These are phyloP conservation scores for Strix aluco DNA, from an alignment of 2,113 vertebrate genomes.

Conservation along the genomic window DNA sequence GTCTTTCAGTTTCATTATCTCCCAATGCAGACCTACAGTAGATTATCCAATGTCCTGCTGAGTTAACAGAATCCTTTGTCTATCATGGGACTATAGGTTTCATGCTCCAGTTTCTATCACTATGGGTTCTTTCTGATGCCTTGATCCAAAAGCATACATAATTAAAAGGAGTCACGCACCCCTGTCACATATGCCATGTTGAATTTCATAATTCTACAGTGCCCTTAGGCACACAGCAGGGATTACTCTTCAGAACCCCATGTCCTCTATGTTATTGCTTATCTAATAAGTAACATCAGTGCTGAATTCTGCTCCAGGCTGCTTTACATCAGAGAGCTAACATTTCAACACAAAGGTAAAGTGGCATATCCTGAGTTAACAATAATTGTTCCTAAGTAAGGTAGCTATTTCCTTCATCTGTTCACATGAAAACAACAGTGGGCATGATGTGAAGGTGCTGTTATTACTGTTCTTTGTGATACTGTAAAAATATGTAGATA, in stretches of 20 bases:
- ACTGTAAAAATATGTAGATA: neutral
- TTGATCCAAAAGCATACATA: slow-evolving; percentile 48
- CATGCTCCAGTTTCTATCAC: neutral
- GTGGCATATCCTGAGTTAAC: neutral
- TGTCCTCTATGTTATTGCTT: slow-evolving; percentile 32
- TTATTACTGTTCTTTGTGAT: neutral
- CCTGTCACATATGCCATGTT: slow-evolving; percentile 23
- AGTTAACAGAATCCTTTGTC: neutral
- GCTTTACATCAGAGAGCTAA: slow-evolving; percentile 9
- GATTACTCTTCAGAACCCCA: neutral
- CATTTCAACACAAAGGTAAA: slow-evolving; percentile 10
- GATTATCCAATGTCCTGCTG: neutral
- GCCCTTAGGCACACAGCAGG: slow-evolving; percentile 48
- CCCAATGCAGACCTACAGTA: neutral
- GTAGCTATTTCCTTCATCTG: neutral
- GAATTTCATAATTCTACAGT: slow-evolving; percentile 32
- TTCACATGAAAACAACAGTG: neutral
- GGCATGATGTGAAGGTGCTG: neutral
- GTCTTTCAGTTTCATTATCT: neutral
- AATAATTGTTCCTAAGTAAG: neutral
- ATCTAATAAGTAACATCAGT: slow-evolving; percentile 46
- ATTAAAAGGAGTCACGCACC: slow-evolving; percentile 55
- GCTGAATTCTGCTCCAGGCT: slow-evolving; percentile 20
- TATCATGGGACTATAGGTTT: neutral
- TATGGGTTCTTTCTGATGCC: neutral